A percentile compares a stretch with the other conserved stretches of the same genome.
These are phyloP conservation scores for Amorpha juglandis DNA, from an alignment of 2,888 invertebrate species.

Conservation along the genomic window DNA sequence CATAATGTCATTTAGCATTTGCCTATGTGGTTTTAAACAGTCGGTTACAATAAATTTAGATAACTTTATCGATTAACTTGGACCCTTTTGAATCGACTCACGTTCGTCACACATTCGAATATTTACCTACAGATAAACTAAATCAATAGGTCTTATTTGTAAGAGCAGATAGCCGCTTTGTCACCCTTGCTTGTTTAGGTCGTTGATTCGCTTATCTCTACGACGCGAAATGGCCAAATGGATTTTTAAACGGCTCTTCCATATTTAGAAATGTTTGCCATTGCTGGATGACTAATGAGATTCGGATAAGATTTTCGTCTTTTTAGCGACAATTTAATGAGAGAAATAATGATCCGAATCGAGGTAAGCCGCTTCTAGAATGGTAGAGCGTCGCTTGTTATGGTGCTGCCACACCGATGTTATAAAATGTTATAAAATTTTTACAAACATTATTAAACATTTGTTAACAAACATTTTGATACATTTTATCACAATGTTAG, in stretches of 20 bases:
- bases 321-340: neutral
- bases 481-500: too few species aligned
- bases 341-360: neutral
- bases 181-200: conserved; percentile 68
- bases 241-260: conserved; percentile 6
- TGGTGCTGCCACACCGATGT: too few species aligned
- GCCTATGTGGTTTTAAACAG: too few species aligned
- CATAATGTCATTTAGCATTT: too few species aligned
- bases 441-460: too few species aligned
- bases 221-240: conserved; percentile 21
- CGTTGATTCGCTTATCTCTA: conserved; percentile 69
- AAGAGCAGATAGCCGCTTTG: conserved; percentile 71
- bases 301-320: neutral
- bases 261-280: conserved; percentile 29
- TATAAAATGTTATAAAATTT: too few species aligned
- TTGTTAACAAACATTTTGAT: too few species aligned
- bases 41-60: conserved; percentile 10
- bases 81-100: conserved; percentile 30
- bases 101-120: conserved; percentile 37
- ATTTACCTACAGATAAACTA: conserved; percentile 73
- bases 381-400: neutral
- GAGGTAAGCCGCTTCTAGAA: neutral
- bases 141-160: conserved; percentile 74
- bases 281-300: conserved; percentile 1
- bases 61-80: conserved; percentile 21